Base-by-base conservation (phyloP, 2,888 invertebrate species). In the Empis stercorea region DNA sequence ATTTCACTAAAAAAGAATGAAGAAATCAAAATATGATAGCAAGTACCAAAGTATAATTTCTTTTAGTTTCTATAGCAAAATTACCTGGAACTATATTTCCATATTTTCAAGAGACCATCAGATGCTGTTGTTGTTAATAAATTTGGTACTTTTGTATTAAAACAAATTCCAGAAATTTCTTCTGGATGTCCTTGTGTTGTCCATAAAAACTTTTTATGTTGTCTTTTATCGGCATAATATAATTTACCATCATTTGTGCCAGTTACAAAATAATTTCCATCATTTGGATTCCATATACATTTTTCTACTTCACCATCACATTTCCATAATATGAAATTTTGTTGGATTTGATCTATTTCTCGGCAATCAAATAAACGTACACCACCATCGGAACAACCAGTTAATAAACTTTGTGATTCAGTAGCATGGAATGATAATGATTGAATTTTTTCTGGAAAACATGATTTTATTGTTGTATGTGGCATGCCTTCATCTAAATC, bases 341-440 rank as follows among this genome's bases (percentile, higher is more conserved):
- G 53, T 27, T 65, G 53, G 0, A 65, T 57, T 4, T 52, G 79
- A 65, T 67, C 84, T 75, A 69, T 84, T 81, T 71, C 79, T 76
- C 87, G 78, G 61, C 92, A 92, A 71, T 95, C 94, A 56, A 84
- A 82, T 30, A 93, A 74, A 59, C 83, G 79, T 1, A 82, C 86
- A 44, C 70, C 68, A 14, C 85, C 85, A 71, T 94, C 93, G 65
- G 87, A 87, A 54, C 84, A 78, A 30, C 95, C 95, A 10, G 85
- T 78, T 6, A 93, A 70, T 30, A 97, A 70, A 36, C 81, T 82
- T 63, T 92, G 86, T 1, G 84, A 77, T 64, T 94, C 91, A 30
- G 75, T 72, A 6, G 84, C 81, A 71, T 92, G 91, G 80, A 92
- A 95, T 52, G 80, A 72, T 6, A 94, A 60, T 2, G 84, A 75